A percentile compares a stretch with the other conserved stretches of the same genome.
Conservation (phyloP, 2,797 vertebrate species). For the Coilia nasus region DNA sequence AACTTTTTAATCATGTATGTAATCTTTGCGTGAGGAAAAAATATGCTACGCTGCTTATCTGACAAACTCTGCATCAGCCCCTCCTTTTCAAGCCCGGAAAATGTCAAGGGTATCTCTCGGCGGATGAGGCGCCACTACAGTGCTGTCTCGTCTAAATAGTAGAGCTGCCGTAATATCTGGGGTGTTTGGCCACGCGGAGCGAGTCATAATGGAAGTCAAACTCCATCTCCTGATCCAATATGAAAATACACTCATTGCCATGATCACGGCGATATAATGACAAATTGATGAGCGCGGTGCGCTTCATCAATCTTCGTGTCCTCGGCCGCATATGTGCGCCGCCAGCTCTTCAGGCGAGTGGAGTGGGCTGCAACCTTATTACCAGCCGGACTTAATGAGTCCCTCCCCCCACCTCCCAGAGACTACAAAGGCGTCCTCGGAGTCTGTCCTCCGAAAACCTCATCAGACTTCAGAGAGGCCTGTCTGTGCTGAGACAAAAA, state of each 20-base stretch:
- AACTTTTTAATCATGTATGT: slow-evolving; percentile 22
- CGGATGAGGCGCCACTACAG: not conserved
- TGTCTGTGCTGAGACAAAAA: not conserved
- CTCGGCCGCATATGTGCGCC: not conserved
- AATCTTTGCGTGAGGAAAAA: not conserved
- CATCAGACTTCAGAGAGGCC: slow-evolving; percentile 13
- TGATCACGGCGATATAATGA: slow-evolving; percentile 16
- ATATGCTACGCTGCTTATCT: not conserved
- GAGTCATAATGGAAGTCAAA: slow-evolving; percentile 17
- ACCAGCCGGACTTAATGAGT: not conserved
- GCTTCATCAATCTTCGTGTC: slow-evolving; percentile 23
- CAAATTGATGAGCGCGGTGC: not conserved
- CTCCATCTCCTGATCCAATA: slow-evolving; percentile 23
- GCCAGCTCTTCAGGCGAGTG: not conserved
- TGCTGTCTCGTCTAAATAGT: not conserved
- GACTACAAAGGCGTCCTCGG: slow-evolving; percentile 16
- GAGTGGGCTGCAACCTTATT: slow-evolving; percentile 14
- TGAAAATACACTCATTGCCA: slow-evolving; percentile 13
- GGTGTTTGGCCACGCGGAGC: not conserved
- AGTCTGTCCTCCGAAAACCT: slow-evolving; percentile 4
- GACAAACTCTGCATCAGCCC: not conserved
- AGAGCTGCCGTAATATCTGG: not conserved
- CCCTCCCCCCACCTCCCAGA: not conserved
- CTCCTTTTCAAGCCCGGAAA: not conserved
- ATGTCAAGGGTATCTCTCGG: not conserved